Conservation (phyloP, 30 jellyfish, hydroid and myxozoan genomes). For the Aurelia aurita region DNA sequence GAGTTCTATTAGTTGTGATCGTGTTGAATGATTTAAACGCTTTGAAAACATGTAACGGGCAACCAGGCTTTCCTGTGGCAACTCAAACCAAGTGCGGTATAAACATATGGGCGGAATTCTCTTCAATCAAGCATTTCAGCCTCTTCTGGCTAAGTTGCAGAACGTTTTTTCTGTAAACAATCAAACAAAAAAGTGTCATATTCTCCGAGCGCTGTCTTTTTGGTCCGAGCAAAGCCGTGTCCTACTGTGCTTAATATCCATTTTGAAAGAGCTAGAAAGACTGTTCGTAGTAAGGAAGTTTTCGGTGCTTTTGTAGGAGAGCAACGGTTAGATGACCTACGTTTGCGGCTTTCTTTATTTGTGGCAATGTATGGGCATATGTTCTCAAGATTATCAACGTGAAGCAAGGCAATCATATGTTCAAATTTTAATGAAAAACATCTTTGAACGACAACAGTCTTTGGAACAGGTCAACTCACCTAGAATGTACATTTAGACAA, state of each 20-base stretch:
- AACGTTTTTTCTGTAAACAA: constrained; percentile 43
- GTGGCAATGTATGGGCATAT: constrained; percentile 27
- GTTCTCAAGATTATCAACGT: neutral
- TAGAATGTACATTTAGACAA: too few species aligned
- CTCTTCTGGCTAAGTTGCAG: constrained; percentile 30
- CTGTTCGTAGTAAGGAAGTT: constrained; percentile 46
- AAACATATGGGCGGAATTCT: constrained; percentile 44
- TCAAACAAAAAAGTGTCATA: constrained; percentile 45
- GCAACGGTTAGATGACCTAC: constrained; percentile 64
- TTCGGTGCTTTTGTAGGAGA: constrained; percentile 65
- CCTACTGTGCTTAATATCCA: constrained; percentile 74
- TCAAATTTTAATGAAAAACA: too few species aligned
- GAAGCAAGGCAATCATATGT: neutral
- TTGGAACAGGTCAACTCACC: too few species aligned
- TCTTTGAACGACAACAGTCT: too few species aligned
- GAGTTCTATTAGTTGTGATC: constrained; percentile 12
- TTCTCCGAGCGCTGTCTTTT: constrained; percentile 44
- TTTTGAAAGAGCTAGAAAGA: constrained; percentile 66
- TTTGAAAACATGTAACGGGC: constrained; percentile 15
- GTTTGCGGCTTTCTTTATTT: constrained; percentile 57
- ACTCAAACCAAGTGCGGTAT: constrained; percentile 59
- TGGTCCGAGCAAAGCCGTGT: constrained; percentile 59
- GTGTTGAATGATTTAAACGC: constrained; percentile 7
- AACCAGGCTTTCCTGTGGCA: constrained; percentile 36
- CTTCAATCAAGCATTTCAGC: constrained; percentile 26